Base-by-base conservation (phyloP, 1,140 invertebrate species). In the Lordiphosa clarofinis region DNA sequence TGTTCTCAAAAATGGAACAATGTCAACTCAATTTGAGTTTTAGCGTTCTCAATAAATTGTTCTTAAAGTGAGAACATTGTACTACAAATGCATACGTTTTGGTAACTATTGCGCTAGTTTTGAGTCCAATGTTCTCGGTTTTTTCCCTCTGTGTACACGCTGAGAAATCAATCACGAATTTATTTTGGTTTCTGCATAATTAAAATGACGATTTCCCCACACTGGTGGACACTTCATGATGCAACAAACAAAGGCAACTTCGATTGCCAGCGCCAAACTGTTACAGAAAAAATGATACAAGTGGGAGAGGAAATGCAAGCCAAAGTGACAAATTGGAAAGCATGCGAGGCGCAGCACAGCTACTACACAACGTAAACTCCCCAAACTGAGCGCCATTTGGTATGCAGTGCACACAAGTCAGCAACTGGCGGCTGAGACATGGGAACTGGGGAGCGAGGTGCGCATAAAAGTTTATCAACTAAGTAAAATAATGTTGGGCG, bases 401-500 rank as follows among this genome's bases (percentile, higher is more conserved):
- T 40, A 40, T 63, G 54, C 63, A 66, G 7, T 31, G 43, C 40
- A 1, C 1, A 12, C 52, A 35, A 57, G 43, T 46, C 28, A 44
- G 4, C 21, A 69, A 53, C 40, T 52, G 65, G 36, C 7, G 49
- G 19, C 39, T 50, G 59, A 28, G 65, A 36, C 13, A 40, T 42
- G 53, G 67, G 53, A 55, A 37, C 35, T 49, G 44, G 42, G 31
- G 42, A 46, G 15, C 28, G 60, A 46, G 48, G 24, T 43, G 42
- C 44, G 56, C 72, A 81, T 76, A 78, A 82, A 82, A 82, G 78
- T 82, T 84, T 73, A 82, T 82, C 78, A 82, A 82, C 78, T 84
- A 78, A 84, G 78, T 68, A 78, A 82, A 82, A 82, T 82, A 82
- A 82, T 82, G 78, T 82, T 73, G 78, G 73, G 78, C 78, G 60